These are phyloP conservation scores for Caretta caretta DNA, from an alignment of 2,113 vertebrate genomes.

Conservation along the genomic window DNA sequence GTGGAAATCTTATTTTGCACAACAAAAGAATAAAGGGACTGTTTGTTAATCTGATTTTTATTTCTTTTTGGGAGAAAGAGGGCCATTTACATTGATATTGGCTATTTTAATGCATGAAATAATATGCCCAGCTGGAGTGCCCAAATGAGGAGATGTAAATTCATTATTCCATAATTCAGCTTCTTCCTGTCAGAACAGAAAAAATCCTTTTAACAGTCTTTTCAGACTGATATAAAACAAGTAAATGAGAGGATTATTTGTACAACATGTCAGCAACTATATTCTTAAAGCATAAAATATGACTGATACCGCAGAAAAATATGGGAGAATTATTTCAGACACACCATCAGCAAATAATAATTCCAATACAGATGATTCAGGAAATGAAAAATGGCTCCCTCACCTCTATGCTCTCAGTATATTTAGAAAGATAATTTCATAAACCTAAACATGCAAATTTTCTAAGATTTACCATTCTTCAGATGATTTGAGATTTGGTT, in stretches of 20 bases:
- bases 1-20: slow-evolving; percentile 16
- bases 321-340: slow-evolving; percentile 45
- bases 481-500: slow-evolving; percentile 28
- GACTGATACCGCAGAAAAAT: background rate
- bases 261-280: slow-evolving; percentile 64
- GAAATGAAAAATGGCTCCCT: slow-evolving; percentile 55
- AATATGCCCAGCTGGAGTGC: slow-evolving; percentile 55
- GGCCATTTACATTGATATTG: slow-evolving; percentile 44
- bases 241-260: slow-evolving; percentile 56
- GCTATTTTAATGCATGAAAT: slow-evolving; percentile 53
- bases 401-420: slow-evolving; percentile 35
- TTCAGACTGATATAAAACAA: slow-evolving; percentile 63
- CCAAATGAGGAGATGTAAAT: slow-evolving; percentile 51
- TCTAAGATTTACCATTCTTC: slow-evolving; percentile 31
- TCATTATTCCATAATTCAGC: slow-evolving; percentile 56
- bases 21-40: slow-evolving; percentile 31
- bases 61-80: slow-evolving; percentile 15
- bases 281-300: slow-evolving; percentile 66
- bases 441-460: slow-evolving; percentile 53
- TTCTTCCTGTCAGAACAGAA: slow-evolving; percentile 63
- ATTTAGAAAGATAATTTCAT: slow-evolving; percentile 49
- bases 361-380: slow-evolving; percentile 43
- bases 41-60: background rate
- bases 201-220: slow-evolving; percentile 61
- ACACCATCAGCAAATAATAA: slow-evolving; percentile 55